phyloP scores from a whole-genome alignment of 2,113 vertebrate genomes.

The Solea senegalensis region DNA sequence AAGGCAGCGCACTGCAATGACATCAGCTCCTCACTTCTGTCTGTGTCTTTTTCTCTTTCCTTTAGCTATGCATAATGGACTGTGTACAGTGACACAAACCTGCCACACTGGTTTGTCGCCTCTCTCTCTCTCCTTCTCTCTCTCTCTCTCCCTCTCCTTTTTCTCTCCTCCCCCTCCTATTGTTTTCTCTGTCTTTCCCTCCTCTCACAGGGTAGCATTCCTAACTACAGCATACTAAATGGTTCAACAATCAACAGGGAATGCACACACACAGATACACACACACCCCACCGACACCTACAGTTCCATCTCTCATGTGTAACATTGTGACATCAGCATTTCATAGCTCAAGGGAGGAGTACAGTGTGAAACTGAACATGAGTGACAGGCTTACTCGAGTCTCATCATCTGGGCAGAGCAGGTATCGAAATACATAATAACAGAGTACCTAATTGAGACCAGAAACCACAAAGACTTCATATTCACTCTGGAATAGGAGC shows the following conservation, averaged over 20 bases:
- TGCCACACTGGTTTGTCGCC: slow-evolving; percentile 79
- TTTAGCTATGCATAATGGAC: slow-evolving; percentile 75
- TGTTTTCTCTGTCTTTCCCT: slow-evolving; percentile 67
- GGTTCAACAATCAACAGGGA: slow-evolving; percentile 29
- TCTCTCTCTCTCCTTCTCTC: slow-evolving; percentile 29
- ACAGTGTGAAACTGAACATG: slow-evolving; percentile 32
- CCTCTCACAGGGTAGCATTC: slow-evolving; percentile 72
- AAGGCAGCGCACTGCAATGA: slow-evolving; percentile 28
- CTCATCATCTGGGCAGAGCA: slow-evolving; percentile 33
- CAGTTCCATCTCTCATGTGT: slow-evolving; percentile 19
- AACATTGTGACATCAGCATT: slow-evolving; percentile 42
- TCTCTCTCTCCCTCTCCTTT: slow-evolving; percentile 28
- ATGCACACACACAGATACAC: slow-evolving; percentile 15
- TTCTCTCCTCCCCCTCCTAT: slow-evolving; percentile 67
- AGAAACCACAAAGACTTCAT: slow-evolving; percentile 40
- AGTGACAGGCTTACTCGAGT: slow-evolving; percentile 12
- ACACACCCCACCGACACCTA: slow-evolving; percentile 24
- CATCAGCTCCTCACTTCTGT: slow-evolving; percentile 48
- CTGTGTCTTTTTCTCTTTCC: slow-evolving; percentile 39
- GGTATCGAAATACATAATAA: slow-evolving; percentile 65
- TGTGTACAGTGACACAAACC: slow-evolving; percentile 75
- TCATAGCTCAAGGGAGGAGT: slow-evolving; percentile 34
- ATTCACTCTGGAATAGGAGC: slow-evolving; percentile 13
- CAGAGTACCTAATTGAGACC: slow-evolving; percentile 51
- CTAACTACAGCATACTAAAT: slow-evolving; percentile 48